Percentiles rank a stretch among this genome's conserved stretches.
phyloP scores from a whole-genome alignment of 2,113 vertebrate genomes.

The Poecile atricapillus region DNA sequence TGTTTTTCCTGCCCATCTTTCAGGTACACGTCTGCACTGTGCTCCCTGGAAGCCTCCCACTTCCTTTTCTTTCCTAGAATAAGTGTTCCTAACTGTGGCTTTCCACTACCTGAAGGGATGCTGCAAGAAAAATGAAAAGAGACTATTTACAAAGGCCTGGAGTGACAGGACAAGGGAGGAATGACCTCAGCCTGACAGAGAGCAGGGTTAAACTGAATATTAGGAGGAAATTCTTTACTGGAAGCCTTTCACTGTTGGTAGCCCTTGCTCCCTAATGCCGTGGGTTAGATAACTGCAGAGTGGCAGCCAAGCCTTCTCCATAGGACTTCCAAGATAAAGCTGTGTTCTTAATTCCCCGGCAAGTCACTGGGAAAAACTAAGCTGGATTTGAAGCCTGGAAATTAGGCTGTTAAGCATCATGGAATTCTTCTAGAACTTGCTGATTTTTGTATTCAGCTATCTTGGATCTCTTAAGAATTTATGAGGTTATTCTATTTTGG shows the following conservation, averaged over 20 bases:
- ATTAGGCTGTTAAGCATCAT: background rate
- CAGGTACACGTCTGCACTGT: background rate
- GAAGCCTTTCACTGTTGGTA: background rate
- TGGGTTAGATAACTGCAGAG: background rate
- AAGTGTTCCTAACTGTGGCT: background rate
- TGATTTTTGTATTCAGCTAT: background rate
- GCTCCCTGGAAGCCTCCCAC: background rate
- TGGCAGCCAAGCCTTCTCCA: background rate
- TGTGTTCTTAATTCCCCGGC: background rate
- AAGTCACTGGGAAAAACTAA: background rate
- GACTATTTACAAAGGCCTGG: background rate
- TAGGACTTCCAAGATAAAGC: background rate
- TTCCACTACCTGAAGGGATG: background rate
- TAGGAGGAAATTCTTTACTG: background rate
- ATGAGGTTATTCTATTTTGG: background rate
- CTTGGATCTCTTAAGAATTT: background rate
- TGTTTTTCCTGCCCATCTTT: background rate
- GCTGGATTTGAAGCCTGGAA: background rate
- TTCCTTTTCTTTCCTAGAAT: background rate
- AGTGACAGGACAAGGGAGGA: background rate
- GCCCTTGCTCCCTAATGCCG: background rate
- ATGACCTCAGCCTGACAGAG: background rate
- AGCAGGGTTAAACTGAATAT: background rate
- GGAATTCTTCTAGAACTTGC: slow-evolving; percentile 23
- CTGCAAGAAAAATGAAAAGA: background rate